Evolutionary conservation across 1,140 invertebrate genomes (phyloP).

Genomic region (Tachypleus tridentatus): DNA sequence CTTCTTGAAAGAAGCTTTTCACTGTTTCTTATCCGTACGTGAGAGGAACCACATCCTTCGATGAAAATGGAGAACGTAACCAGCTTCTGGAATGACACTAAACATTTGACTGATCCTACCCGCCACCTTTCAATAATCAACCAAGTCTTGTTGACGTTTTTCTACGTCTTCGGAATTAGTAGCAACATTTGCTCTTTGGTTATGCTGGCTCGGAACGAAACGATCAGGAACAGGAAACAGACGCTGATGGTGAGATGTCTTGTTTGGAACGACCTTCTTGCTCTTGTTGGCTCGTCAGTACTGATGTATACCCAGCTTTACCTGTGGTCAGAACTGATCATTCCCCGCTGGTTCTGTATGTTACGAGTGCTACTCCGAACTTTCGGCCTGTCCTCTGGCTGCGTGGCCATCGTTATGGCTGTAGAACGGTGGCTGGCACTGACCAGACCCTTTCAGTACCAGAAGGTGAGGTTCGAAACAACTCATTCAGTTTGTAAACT

Average conservation of each 20-base stretch:
- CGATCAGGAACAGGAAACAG: slow-evolving; percentile 54
- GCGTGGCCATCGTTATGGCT: slow-evolving; percentile 74
- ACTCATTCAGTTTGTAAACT: too few relatives aligned
- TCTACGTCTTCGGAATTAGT: slow-evolving; percentile 44
- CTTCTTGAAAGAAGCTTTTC: too few relatives aligned
- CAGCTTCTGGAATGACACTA: too few relatives aligned
- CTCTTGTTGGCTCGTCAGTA: slow-evolving; percentile 40
- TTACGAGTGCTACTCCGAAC: slow-evolving; percentile 56
- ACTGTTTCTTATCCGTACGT: too few relatives aligned
- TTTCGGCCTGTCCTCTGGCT: slow-evolving; percentile 72
- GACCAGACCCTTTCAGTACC: slow-evolving; percentile 70
- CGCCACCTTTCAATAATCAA: slow-evolving; percentile 12
- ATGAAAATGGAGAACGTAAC: too few relatives aligned
- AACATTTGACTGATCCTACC: background rate
- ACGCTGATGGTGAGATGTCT: slow-evolving; percentile 56
- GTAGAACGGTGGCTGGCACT: slow-evolving; percentile 70
- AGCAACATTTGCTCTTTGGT: slow-evolving; percentile 47
- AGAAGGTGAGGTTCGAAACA: slow-evolving; percentile 54
- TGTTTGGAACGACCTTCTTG: slow-evolving; percentile 61
- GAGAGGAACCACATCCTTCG: too few relatives aligned
- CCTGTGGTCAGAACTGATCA: slow-evolving; percentile 17
- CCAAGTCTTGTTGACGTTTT: slow-evolving; percentile 40
- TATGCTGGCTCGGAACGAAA: slow-evolving; percentile 39
- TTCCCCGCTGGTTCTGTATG: slow-evolving; percentile 41
- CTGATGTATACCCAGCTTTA: slow-evolving; percentile 45